Base-by-base conservation (phyloP, 1,140 invertebrate species). In the Globodera ellingtonae region DNA sequence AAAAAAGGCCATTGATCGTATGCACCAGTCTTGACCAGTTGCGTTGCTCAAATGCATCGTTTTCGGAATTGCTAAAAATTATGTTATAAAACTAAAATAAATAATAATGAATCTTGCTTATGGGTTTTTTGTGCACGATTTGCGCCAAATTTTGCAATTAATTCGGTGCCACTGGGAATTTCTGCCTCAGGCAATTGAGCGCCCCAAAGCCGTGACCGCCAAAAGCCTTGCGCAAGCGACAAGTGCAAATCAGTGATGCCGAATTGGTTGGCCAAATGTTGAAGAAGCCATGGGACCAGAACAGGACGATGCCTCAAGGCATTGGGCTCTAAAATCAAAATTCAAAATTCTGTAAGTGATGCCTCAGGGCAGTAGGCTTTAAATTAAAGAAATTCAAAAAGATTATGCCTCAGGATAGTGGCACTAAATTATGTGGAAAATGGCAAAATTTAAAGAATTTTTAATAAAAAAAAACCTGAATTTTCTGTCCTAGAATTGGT, bases 1-100 rank as follows among this genome's bases (percentile, higher is more conserved):
- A 80, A 50, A 80, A 80, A n/a, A 80, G 52, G 24, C 79, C 79
- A 80, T 80, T 80, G 50, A 80, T 44, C 46, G 62, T 52, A 52
- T 80, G 79, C 21, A 79, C 35, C 24, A 80, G 70, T 18, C 47
- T 47, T 52, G 48, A 15, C 79, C 75, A 80, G 10, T 52, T 74
- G 15, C 35, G 72, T 44, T 50, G 3, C 5, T 59, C 56, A 59
- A 5, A 18, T 15, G 4, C 3, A 59, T 13, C 10, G 15, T 8
- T 15, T 59, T 59, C 56, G 56, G 72, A 62, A 18, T 65, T n/a
- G n/a, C 56, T 46, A 74, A 74, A 62, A 46, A n/a, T 15, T 10
- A 24, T 24, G 24, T 9, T 44, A 52, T 3, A 47, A 72, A 10
- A 13, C 24, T 50, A 9, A 48, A 15, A 6, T 13, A 48, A 46